Base-by-base conservation (phyloP, 2,797 vertebrate species). In the Gallirallus australis region DNA sequence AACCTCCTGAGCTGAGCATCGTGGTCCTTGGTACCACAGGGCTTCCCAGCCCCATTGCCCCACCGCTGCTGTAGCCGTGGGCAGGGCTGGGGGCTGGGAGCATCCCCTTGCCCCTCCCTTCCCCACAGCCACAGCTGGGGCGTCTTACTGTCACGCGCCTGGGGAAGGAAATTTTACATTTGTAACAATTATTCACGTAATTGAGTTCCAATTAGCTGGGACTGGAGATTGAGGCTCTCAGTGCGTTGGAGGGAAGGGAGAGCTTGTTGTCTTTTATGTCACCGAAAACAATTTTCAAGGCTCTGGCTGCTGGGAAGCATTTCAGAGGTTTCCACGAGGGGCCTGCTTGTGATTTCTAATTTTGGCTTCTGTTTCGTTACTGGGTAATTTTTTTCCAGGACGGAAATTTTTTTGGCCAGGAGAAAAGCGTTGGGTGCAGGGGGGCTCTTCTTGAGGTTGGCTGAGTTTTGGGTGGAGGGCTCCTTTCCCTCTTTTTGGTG, bases 161-260 rank as follows among this genome's bases (percentile, higher is more conserved):
- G 72, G 82, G 59, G 97, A 97, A 97, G 96, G 96, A 77, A 92
- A 97, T 95, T 96, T 94, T 96, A 80, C 97, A 95, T 98, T 97
- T 98, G 97, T 98, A 98, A 97, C 97, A 97, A 98, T 98, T 98
- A 98, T 89, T 97, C 97, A 97, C 97, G 97, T 98, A 98, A 98
- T 97, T 98, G 97, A 97, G 94, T 95, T 97, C 95, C 97, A 98
- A 96, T 98, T 98, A 98, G 94, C 95, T 92, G 63, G 64, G 96
- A 77, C 96, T 89, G 88, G 93, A 90, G 90, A 73, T 33, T 39
- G 78, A 97, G 90, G 93, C 77, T 90, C 89, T 54, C 28, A 2
- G 61, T 11, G 33, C 59, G 48, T 87, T 53, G 25, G 70, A 90
- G 91, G 70, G 72, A 82, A 68, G 61, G 90, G 80, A 40, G 56